These are phyloP conservation scores for Lasioglossum morio DNA, from an alignment of 2,888 invertebrate genomes.

Conservation along the genomic window DNA sequence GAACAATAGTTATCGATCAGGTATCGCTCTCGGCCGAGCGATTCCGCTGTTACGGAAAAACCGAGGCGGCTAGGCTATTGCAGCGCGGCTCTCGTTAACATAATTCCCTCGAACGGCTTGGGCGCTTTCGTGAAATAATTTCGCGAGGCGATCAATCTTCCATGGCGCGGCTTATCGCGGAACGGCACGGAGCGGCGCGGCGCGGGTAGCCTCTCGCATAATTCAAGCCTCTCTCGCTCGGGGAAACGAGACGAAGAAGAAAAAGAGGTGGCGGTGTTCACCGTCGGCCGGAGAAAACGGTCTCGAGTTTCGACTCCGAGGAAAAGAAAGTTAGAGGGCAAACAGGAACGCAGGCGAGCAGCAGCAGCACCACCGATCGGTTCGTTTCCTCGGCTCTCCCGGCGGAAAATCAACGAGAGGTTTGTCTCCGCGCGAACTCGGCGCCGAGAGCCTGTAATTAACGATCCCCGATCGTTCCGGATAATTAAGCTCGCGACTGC, in stretches of 20 bases:
- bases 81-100: conserved; percentile 8
- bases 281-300: not conserved
- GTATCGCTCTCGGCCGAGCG: conserved; percentile 10
- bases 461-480: conserved; percentile 59
- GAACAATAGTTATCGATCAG: conserved; percentile 12
- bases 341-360: conserved; percentile 14
- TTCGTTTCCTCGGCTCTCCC: conserved; percentile 23
- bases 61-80: not conserved
- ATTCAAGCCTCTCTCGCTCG: conserved; percentile 18
- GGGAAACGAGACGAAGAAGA: not conserved
- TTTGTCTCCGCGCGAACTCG: not conserved
- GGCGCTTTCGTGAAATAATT: conserved; percentile 32
- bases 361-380: conserved; percentile 34
- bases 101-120: conserved; percentile 1
- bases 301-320: not conserved
- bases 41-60: not conserved
- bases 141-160: conserved; percentile 41
- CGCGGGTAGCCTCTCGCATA: conserved; percentile 5
- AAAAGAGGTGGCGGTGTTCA: not conserved
- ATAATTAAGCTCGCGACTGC: conserved; percentile 56
- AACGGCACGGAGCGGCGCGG: conserved; percentile 27
- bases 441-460: conserved; percentile 57
- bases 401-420: conserved; percentile 16
- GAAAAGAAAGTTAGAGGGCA: conserved; percentile 8
- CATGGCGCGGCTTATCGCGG: conserved; percentile 33